Evolutionary conservation across 2,888 invertebrate genomes (phyloP).

Genomic region (Lepas anatifera): DNA sequence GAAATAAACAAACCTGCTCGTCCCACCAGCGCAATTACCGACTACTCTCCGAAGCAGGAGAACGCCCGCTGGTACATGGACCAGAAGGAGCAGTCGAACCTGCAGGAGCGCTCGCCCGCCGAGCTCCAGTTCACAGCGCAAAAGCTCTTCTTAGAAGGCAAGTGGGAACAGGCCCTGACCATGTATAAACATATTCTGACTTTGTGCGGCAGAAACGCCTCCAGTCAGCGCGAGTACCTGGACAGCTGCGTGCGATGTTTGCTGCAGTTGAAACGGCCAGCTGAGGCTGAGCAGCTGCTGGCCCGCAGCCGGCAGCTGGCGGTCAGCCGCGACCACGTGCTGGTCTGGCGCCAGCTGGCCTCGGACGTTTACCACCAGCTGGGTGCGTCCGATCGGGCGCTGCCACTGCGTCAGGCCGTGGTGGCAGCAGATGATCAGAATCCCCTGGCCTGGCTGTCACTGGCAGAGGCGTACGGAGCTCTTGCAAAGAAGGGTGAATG

Average conservation of each 20-base stretch:
- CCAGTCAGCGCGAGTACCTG: not conserved
- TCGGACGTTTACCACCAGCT: not conserved
- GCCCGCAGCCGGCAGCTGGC: not conserved
- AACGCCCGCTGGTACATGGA: not conserved
- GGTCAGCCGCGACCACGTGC: not conserved
- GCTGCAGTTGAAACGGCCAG: not conserved
- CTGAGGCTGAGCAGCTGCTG: not conserved
- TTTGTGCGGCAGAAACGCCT: not conserved
- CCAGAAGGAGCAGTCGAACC: not conserved
- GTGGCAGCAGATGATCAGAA: slow-evolving; percentile 1
- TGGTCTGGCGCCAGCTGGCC: not conserved
- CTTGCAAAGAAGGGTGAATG: not conserved
- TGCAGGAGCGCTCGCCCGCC: not conserved
- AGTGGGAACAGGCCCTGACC: not conserved
- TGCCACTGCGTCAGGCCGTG: not conserved
- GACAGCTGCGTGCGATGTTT: not conserved
- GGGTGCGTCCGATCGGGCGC: not conserved
- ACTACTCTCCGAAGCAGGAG: not conserved
- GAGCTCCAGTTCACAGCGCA: not conserved
- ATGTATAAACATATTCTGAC: not conserved
- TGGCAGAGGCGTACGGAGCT: not conserved
- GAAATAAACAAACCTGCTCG: too few relatives aligned
- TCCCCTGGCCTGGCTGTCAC: slow-evolving; percentile 1
- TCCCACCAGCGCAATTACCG: too few relatives aligned
- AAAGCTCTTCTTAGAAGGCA: not conserved